Evolutionary conservation across 2,888 invertebrate genomes (phyloP).

Genomic region (Anoplius nigerrimus): DNA sequence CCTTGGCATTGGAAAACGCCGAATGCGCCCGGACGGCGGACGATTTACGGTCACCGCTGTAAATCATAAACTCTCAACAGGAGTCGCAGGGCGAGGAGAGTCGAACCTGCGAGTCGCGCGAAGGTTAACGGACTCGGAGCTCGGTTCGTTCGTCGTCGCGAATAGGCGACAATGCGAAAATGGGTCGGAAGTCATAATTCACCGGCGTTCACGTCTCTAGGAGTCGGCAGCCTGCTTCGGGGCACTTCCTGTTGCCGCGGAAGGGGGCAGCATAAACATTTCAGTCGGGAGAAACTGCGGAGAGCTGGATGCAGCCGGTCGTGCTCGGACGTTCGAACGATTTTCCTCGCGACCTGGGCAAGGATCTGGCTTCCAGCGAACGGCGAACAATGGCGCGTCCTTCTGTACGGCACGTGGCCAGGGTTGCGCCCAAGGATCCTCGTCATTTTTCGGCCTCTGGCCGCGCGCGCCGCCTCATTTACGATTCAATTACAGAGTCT

Average conservation of each 20-base stretch:
- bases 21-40: constrained; percentile 13
- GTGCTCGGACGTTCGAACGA: constrained; percentile 31
- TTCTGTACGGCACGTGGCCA: background rate
- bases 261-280: constrained; percentile 41
- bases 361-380: constrained; percentile 1
- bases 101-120: constrained; percentile 10
- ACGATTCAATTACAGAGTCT: too few relatives aligned
- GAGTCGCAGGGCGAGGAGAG: background rate
- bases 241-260: constrained; percentile 23
- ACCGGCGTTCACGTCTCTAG: constrained; percentile 47
- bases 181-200: constrained; percentile 72
- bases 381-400: background rate
- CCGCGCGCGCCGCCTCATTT: too few relatives aligned
- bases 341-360: constrained; percentile 27
- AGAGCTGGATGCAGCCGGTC: constrained; percentile 40
- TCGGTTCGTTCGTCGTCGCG: constrained; percentile 17
- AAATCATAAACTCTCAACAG: constrained; percentile 43
- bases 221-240: constrained; percentile 17
- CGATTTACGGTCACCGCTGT: constrained; percentile 36
- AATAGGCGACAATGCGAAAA: constrained; percentile 65
- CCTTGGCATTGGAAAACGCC: constrained; percentile 12
- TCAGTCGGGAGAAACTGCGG: constrained; percentile 43
- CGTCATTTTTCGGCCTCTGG: background rate
- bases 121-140: constrained; percentile 34
- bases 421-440: too few relatives aligned